These are phyloP conservation scores for Campylomormyrus tamandua DNA, from an alignment of 2,113 vertebrate species.

Conservation along the genomic window DNA sequence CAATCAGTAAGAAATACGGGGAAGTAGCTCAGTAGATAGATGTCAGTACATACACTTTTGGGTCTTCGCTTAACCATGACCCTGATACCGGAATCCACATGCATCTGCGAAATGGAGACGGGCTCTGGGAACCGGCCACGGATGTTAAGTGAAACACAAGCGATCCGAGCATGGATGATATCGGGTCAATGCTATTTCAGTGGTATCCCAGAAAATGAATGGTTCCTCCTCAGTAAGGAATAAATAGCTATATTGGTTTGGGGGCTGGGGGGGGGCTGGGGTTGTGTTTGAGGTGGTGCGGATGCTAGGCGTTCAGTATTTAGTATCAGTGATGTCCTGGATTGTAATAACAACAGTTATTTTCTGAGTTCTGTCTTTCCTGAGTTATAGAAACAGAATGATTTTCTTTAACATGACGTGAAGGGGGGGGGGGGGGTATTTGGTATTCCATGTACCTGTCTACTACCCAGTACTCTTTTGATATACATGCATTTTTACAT, in stretches of 20 bases:
- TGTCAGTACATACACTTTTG: neutral
- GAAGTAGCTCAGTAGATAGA: neutral
- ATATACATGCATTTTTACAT: neutral
- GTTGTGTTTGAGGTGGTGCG: neutral
- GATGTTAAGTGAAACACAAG: slow-evolving; percentile 1
- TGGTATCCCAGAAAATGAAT: slow-evolving; percentile 13
- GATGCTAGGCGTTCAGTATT: slow-evolving; percentile 46
- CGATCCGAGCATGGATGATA: neutral
- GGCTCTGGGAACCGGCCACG: neutral
- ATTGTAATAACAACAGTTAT: neutral
- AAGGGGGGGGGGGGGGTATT: neutral
- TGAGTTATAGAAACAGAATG: neutral
- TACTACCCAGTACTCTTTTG: neutral
- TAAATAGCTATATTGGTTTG: slow-evolving; percentile 28
- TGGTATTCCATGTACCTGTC: neutral
- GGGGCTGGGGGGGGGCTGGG: neutral
- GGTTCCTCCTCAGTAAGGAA: slow-evolving; percentile 33
- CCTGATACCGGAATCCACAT: neutral
- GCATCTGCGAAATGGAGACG: neutral
- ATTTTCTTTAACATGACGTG: neutral
- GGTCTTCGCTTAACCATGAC: neutral
- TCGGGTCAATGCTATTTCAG: neutral
- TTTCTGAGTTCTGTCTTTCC: neutral
- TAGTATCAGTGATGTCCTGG: slow-evolving; percentile 44
- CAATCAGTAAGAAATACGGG: neutral